phyloP scores from a whole-genome alignment of 2,113 vertebrate species.

The Etia nguti region DNA sequence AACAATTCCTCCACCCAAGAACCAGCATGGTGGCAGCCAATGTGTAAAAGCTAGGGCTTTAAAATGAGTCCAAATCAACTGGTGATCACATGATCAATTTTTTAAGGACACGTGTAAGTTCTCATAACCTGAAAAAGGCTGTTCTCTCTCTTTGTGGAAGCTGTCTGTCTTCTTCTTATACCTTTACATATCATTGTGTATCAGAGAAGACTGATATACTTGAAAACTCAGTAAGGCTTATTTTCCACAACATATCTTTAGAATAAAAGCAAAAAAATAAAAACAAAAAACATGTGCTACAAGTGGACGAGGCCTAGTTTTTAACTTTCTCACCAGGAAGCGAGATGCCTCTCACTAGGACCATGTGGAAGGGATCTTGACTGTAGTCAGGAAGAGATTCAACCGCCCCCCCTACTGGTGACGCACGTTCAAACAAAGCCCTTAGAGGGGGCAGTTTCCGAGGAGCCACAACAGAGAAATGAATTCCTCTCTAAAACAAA shows the following conservation, averaged over 20 bases:
- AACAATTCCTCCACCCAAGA: accelerated
- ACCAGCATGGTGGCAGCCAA: accelerated
- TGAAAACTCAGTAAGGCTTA: not conserved
- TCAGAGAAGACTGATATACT: not conserved
- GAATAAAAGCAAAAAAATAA: accelerated
- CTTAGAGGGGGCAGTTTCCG: constrained; percentile 84
- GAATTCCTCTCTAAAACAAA: constrained; percentile 78
- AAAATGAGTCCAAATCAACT: not conserved
- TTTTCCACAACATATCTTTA: not conserved
- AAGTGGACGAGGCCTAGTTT: not conserved
- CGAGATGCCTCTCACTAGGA: constrained; percentile 84
- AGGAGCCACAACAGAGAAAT: constrained; percentile 88
- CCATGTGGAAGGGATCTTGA: constrained; percentile 90
- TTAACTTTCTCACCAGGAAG: constrained; percentile 76
- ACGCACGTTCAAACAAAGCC: constrained; percentile 82
- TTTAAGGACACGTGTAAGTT: not conserved
- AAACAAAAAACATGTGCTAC: not conserved
- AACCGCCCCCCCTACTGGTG: constrained; percentile 68
- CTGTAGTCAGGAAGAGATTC: constrained; percentile 82
- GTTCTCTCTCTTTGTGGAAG: not conserved
- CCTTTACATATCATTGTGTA: not conserved
- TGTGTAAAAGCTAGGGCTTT: accelerated
- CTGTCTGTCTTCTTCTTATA: not conserved
- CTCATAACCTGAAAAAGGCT: not conserved
- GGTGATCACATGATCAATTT: not conserved